Conservation (phyloP, 2,113 vertebrate species). For the Aphelocoma coerulescens region DNA sequence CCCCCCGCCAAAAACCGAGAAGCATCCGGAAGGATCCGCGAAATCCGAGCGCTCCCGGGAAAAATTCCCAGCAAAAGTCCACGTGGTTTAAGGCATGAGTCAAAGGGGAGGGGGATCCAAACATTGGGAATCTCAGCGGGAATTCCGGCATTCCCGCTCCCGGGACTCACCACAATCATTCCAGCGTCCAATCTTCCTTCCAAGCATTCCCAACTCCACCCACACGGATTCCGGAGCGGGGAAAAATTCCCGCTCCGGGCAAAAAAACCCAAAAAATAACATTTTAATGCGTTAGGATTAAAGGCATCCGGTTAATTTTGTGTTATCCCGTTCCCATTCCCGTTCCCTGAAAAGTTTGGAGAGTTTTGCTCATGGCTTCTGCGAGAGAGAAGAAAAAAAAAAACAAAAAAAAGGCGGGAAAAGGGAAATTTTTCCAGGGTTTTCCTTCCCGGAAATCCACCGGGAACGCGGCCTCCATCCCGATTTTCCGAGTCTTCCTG, state of each 20-base stretch:
- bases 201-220: background rate
- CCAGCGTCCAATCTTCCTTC: background rate
- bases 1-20: background rate
- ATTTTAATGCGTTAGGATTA: background rate
- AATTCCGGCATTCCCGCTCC: background rate
- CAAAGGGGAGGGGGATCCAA: background rate
- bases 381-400: background rate
- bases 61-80: background rate
- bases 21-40: background rate
- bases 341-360: background rate
- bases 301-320: background rate
- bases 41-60: background rate
- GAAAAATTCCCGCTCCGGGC: background rate
- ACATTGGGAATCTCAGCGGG: background rate
- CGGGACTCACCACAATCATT: background rate
- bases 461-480: background rate
- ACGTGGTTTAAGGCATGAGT: background rate
- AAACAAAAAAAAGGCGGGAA: background rate
- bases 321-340: background rate
- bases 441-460: background rate
- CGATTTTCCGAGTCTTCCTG: background rate
- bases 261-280: background rate
- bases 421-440: background rate
- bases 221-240: background rate
- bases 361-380: background rate